Percentiles rank a stretch among this genome's conserved stretches.
These are phyloP conservation scores for Phortica magna DNA, from an alignment of 2,888 invertebrate species.

Conservation along the genomic window DNA sequence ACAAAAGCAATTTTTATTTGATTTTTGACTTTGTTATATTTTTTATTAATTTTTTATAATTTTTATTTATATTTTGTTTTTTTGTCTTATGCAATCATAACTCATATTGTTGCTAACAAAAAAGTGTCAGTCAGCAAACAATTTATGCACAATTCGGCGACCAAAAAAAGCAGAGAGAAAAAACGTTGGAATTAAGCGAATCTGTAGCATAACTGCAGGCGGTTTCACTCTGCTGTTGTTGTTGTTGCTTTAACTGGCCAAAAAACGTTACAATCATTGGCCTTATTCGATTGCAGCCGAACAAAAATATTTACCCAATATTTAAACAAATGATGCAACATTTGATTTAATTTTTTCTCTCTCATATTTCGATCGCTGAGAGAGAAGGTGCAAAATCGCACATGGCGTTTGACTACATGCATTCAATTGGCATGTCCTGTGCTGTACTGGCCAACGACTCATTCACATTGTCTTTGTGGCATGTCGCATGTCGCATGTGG, in stretches of 20 bases:
- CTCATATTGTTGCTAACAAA: too few relatives aligned
- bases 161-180: not conserved
- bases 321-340: too few relatives aligned
- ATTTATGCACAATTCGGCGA: not conserved
- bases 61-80: not conserved
- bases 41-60: not conserved
- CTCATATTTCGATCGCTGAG: too few relatives aligned
- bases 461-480: conserved; percentile 14
- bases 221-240: not conserved
- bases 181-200: not conserved
- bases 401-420: too few relatives aligned
- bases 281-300: too few relatives aligned
- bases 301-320: too few relatives aligned
- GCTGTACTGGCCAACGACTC: not conserved
- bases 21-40: not conserved
- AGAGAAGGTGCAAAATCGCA: too few relatives aligned
- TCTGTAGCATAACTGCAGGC: not conserved
- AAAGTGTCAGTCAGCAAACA: not conserved
- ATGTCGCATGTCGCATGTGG: conserved; percentile 21
- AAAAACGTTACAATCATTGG: too few relatives aligned
- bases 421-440: too few relatives aligned
- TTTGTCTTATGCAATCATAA: too few relatives aligned
- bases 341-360: too few relatives aligned
- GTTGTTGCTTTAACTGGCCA: not conserved
- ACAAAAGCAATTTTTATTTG: not conserved